Percentiles rank a stretch among this genome's conserved stretches.
Conservation (phyloP, 2,888 invertebrate genomes). For the Trachelus stipa region DNA sequence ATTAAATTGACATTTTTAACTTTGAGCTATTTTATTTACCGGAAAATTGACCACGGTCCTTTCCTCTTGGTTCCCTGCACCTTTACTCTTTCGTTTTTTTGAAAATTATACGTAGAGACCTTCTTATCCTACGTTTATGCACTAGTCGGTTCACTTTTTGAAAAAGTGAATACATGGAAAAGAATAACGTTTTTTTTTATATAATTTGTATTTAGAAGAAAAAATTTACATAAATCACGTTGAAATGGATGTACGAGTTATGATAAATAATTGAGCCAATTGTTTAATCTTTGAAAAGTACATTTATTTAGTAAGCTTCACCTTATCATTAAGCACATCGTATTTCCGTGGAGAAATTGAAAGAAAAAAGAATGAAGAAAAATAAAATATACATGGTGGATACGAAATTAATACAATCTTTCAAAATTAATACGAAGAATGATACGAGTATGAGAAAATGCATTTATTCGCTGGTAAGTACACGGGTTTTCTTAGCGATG, state of each 20-base stretch:
- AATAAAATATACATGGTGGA: not conserved
- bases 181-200: too few species aligned
- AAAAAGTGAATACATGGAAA: not conserved
- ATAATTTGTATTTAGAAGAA: too few species aligned
- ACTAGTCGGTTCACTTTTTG: accelerated
- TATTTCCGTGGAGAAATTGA: conserved; percentile 15
- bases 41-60: not conserved
- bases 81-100: not conserved
- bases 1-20: not conserved
- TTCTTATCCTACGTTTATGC: not conserved
- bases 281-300: not conserved
- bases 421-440: not conserved
- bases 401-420: not conserved
- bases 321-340: not conserved
- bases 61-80: not conserved
- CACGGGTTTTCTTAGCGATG: conserved; percentile 23
- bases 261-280: not conserved
- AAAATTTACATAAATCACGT: too few species aligned
- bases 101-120: not conserved
- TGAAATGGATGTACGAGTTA: not conserved
- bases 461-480: conserved; percentile 40
- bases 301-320: not conserved
- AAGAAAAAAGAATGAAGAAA: not conserved
- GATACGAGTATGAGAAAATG: conserved; percentile 37
- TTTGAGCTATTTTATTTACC: not conserved